Conservation (phyloP, 2,113 vertebrate species). For the Nettapus auritus region DNA sequence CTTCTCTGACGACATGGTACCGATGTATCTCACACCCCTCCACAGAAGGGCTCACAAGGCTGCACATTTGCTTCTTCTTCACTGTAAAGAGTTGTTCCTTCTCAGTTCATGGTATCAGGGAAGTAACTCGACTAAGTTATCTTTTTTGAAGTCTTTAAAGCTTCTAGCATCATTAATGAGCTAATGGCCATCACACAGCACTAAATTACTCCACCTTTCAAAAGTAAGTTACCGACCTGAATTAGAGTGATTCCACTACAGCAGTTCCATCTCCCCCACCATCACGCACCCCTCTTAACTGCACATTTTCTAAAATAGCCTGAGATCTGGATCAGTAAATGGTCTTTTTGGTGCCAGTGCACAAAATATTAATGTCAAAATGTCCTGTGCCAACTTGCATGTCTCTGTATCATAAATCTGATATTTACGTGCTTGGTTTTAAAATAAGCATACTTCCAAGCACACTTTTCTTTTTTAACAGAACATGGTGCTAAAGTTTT, state of each 20-base stretch:
- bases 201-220: not conserved
- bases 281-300: constrained; percentile 10
- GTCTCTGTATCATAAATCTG: not conserved
- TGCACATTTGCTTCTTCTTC: not conserved
- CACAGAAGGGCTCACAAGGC: not conserved
- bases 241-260: not conserved
- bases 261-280: not conserved
- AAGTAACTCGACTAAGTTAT: not conserved
- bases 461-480: not conserved
- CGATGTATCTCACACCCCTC: not conserved
- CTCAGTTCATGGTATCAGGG: not conserved
- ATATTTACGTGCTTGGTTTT: not conserved
- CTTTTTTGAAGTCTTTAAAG: not conserved
- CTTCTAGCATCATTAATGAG: not conserved
- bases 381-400: not conserved
- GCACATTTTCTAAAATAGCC: not conserved
- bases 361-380: not conserved
- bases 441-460: not conserved
- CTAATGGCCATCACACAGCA: not conserved
- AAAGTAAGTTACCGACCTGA: not conserved
- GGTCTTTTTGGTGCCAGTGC: not conserved
- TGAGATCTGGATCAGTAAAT: constrained; percentile 20
- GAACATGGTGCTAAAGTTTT: not conserved
- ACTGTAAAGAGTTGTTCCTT: not conserved
- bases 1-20: not conserved